Evolutionary conservation across 2,888 invertebrate genomes (phyloP), one percentile per base, ranked within the genome.

Genomic region (Nymphalis urticae): DNA sequence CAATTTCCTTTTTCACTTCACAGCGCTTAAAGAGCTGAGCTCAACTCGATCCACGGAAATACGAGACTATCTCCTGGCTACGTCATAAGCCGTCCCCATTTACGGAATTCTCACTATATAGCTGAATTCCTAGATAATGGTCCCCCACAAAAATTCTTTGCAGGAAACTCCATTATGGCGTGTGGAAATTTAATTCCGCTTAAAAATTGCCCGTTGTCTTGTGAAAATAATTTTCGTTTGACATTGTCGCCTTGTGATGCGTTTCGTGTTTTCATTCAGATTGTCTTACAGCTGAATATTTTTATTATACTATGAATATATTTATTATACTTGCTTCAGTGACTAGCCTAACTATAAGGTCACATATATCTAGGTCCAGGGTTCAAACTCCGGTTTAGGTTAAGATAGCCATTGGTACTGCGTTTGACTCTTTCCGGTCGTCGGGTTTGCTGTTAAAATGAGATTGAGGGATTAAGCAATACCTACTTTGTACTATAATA

Each of bases 101-200:
- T 62, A 50, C 62, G 17, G 62, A 62, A 58, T 67, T 56, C 61
- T 62, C 62, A 42, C 58, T 42, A 42, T 58, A 58, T 17, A 48
- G 61, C 66, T 68, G 53, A 70, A 68, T 70, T 72, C 65, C 61
- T 66, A 66, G 65, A 66, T 70, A 72, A 72, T 64, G 47, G 62
- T 60, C 48, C 51, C 51, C 53, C 47, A 54, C 53, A 48, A 32
- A 66, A 62, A 56, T 60, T 70, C 68, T 68, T 58, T 47, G 70
- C 32, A 42, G 48, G 27, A 66, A 64, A 64, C 56, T 61, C 61
- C 42, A 50, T 62, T 65, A 65, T 58, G 48, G 61, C 42, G 42
- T 58, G 59, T 51, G 47, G 48, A 68, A 68, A 62, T 66, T 56
- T 62, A 54, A 62, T 66, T 61, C 54, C 32, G 32, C 19, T 53